Base-by-base conservation (phyloP, 2,888 invertebrate species). In the Salticus scenicus region DNA sequence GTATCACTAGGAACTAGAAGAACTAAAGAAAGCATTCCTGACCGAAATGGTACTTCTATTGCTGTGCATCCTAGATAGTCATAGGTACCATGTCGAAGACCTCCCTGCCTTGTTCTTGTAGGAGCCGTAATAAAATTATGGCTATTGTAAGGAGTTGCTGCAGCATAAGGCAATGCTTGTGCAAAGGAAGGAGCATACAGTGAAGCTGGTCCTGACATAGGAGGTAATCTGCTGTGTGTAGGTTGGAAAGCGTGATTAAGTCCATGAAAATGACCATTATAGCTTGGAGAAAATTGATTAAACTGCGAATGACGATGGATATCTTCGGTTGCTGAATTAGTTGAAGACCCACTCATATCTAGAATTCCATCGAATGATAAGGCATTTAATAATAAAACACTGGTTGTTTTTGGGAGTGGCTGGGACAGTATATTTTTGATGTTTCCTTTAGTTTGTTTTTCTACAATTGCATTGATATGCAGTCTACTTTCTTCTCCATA, bases 381-480 rank as follows among this genome's bases (percentile, higher is more conserved):
- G 5, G 88, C 89, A 70, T 88, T 88, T 0, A 89, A 76, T 5
- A 89, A 24, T 10, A 89, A 64, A n/a, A 89, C 74, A 71, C 88
- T 89, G 31, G 89, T 89, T 12, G 88, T 83, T 24, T 88, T 87
- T 24, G 88, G 85, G 14, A 83, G 76, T 41, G 79, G 70, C 14
- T 88, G 88, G 10, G 85, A 75, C 28, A 88, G 63, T 24, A 88
- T 86, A 28, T 88, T 77, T 30, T 82, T 83, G n/a, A 89, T 87
- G 74, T 88, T 89, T 12, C 87, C 84, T 28, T 80, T 80, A 4
- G 89, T 89, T 75, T 88, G 87, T 72, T 88, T 88, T 47, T 89
- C 88, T 8, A 89, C 87, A 24, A 89, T 88, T 0, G 89, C 89
- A 74, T 89, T 89, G 28, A 89, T 89, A 57, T 89, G 89, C 37